Conservation (phyloP, 2,888 invertebrate species). For the Pterostichus niger region DNA sequence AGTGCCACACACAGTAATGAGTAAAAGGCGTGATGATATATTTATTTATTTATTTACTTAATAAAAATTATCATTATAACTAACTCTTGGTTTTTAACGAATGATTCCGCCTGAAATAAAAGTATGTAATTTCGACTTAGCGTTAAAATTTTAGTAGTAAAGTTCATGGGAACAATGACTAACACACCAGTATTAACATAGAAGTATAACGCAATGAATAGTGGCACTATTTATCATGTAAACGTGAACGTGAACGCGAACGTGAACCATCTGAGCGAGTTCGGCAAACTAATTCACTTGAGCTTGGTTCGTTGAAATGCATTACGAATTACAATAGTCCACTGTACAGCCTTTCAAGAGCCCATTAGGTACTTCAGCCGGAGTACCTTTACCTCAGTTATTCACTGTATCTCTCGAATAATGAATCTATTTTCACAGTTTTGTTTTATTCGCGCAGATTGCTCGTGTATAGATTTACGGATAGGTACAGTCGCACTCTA, state of each 20-base stretch:
- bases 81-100: too few relatives aligned
- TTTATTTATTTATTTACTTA: too few relatives aligned
- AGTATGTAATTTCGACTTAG: too few relatives aligned
- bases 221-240: constrained; percentile 45
- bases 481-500: constrained; percentile 29
- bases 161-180: neutral
- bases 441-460: constrained; percentile 37
- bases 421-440: constrained; percentile 56
- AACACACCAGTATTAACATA: constrained; percentile 1
- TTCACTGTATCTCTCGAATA: constrained; percentile 16
- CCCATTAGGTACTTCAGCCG: constrained; percentile 52
- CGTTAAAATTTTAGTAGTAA: neutral
- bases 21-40: too few relatives aligned
- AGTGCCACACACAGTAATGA: too few relatives aligned
- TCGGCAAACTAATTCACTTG: constrained; percentile 37
- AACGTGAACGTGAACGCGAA: neutral
- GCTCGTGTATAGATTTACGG: constrained; percentile 25
- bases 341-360: constrained; percentile 53
- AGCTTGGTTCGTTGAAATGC: constrained; percentile 53
- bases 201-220: constrained; percentile 44
- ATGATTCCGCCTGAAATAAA: too few relatives aligned
- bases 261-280: constrained; percentile 35
- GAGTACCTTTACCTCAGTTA: constrained; percentile 16
- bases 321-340: constrained; percentile 63
- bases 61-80: too few relatives aligned